These are phyloP conservation scores for Petrocephalus zakoni DNA, from an alignment of 2,113 vertebrate genomes.

Conservation along the genomic window DNA sequence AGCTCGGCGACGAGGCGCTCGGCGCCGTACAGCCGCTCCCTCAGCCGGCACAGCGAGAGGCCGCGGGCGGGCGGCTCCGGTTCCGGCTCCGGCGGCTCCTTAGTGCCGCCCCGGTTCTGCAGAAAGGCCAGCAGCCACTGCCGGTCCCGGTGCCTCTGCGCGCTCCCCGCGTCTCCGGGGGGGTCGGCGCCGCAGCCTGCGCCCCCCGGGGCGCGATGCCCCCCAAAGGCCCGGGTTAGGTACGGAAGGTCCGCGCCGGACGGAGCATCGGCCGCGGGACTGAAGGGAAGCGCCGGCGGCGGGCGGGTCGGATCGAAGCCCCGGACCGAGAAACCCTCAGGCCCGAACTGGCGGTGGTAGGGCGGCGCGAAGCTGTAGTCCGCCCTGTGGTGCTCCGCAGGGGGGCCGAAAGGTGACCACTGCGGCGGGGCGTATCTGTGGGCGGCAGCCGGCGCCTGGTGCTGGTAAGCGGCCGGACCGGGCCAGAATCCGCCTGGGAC, in stretches of 20 bases:
- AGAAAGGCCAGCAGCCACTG: too few relatives aligned
- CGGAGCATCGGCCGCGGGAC: background rate
- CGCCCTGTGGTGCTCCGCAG: background rate
- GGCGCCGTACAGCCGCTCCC: conserved; percentile 48
- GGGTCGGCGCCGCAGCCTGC: too few relatives aligned
- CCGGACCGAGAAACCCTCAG: background rate
- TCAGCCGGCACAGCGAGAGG: conserved; percentile 33
- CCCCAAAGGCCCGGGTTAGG: too few relatives aligned
- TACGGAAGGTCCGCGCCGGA: background rate
- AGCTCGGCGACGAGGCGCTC: conserved; percentile 59
- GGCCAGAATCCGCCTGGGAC: conserved; percentile 3
- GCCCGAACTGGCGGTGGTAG: background rate
- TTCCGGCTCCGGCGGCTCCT: too few relatives aligned
- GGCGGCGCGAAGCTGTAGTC: background rate
- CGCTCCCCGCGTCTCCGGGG: too few relatives aligned
- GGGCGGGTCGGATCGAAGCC: conserved; percentile 17
- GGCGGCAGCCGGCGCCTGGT: background rate
- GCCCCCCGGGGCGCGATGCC: too few relatives aligned
- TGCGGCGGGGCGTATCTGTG: conserved; percentile 2
- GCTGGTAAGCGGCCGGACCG: background rate
- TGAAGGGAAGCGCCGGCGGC: conserved; percentile 6
- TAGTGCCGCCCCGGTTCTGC: too few relatives aligned
- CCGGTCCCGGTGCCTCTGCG: too few relatives aligned
- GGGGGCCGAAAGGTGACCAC: background rate
- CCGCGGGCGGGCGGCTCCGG: background rate